Evolutionary conservation across 2,888 invertebrate species (phyloP).

Genomic region (Parochlus steinenii): DNA sequence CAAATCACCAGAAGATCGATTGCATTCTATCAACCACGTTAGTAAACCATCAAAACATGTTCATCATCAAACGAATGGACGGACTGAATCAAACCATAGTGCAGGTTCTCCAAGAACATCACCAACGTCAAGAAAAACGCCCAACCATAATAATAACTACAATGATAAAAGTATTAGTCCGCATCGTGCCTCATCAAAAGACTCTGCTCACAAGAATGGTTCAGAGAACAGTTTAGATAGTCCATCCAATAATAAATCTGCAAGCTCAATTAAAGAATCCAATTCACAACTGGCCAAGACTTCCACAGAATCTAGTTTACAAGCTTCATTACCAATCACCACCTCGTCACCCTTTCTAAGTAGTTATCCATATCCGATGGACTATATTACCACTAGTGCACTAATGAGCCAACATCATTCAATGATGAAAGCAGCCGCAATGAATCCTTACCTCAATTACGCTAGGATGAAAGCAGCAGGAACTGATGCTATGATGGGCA

Average conservation of each 20-base stretch:
- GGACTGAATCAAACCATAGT: slow-evolving; percentile 65
- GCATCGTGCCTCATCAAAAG: slow-evolving; percentile 24
- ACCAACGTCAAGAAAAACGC: slow-evolving; percentile 24
- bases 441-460: slow-evolving; percentile 72
- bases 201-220: slow-evolving; percentile 17
- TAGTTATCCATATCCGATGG: slow-evolving; percentile 49
- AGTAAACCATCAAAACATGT: neutral
- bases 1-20: slow-evolving; percentile 21
- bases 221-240: slow-evolving; percentile 7
- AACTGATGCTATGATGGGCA: slow-evolving; percentile 48
- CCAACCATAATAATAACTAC: slow-evolving; percentile 12
- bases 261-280: too few species aligned
- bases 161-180: slow-evolving; percentile 22
- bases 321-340: slow-evolving; percentile 35
- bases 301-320: slow-evolving; percentile 46
- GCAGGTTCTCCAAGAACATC: slow-evolving; percentile 48
- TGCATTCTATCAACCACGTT: slow-evolving; percentile 13
- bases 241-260: slow-evolving; percentile 2
- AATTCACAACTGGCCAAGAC: slow-evolving; percentile 37
- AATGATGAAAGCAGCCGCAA: slow-evolving; percentile 48
- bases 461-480: slow-evolving; percentile 67
- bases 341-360: slow-evolving; percentile 41
- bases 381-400: slow-evolving; percentile 55
- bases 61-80: slow-evolving; percentile 19
- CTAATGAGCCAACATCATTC: slow-evolving; percentile 59